Evolutionary conservation across 2,797 vertebrate species (phyloP).

Genomic region (Pelochelys cantorii): DNA sequence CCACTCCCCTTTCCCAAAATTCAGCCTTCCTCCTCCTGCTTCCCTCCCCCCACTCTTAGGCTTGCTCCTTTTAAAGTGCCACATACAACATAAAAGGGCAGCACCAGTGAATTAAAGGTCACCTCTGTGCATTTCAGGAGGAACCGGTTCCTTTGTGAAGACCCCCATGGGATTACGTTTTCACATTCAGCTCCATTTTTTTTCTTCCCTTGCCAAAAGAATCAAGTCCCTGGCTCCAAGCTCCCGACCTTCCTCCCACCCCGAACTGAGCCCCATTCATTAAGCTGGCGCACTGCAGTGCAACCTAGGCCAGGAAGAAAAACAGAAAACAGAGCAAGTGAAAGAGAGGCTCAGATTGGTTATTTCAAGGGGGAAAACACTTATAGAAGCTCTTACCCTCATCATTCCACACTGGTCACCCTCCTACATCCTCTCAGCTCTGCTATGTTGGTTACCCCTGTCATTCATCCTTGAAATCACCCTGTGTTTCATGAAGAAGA

Average conservation of each 20-base stretch:
- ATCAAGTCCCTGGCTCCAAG: conserved; percentile 82
- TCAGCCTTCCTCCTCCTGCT: neutral
- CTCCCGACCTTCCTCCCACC: conserved; percentile 79
- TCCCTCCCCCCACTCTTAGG: too few species aligned
- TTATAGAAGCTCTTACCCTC: neutral
- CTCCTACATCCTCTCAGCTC: neutral
- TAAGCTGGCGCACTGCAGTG: conserved; percentile 63
- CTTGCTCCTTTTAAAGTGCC: conserved; percentile 54
- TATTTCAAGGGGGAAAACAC: conserved; percentile 28
- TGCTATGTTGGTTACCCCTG: neutral
- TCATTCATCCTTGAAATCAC: conserved; percentile 37
- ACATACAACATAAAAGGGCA: conserved; percentile 85
- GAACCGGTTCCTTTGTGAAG: conserved; percentile 86
- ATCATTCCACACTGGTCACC: neutral
- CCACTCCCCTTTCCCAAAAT: neutral
- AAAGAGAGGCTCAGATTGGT: conserved; percentile 61
- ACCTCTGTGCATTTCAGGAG: conserved; percentile 83
- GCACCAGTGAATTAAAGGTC: conserved; percentile 87
- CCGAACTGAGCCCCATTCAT: conserved; percentile 84
- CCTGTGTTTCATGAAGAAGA: conserved; percentile 30
- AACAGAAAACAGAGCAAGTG: conserved; percentile 72
- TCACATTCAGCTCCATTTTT: conserved; percentile 68
- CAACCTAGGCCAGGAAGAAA: conserved; percentile 77
- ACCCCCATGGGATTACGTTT: conserved; percentile 78
- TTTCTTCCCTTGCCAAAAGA: conserved; percentile 85